phyloP scores from a whole-genome alignment of 2,888 invertebrate genomes.

The Cerceris rybyensis region DNA sequence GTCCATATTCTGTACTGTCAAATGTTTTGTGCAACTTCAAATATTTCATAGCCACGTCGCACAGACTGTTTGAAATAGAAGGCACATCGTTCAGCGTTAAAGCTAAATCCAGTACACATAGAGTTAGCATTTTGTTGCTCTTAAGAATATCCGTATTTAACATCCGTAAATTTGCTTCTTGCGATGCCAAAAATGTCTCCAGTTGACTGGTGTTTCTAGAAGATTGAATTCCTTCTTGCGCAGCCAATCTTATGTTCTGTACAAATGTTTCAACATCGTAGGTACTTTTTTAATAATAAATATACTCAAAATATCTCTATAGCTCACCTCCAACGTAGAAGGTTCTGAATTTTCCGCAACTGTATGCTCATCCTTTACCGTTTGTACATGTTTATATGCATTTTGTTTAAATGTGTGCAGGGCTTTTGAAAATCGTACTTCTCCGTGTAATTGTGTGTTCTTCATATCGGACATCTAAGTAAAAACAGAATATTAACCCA shows the following conservation, averaged over 20 bases:
- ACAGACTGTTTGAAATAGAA: slow-evolving; percentile 70
- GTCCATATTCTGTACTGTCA: slow-evolving; percentile 61
- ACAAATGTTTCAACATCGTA: slow-evolving; percentile 20
- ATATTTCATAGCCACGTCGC: slow-evolving; percentile 76
- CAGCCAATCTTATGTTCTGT: slow-evolving; percentile 76
- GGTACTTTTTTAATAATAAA: neutral
- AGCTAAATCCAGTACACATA: slow-evolving; percentile 76
- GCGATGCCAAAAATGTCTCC: slow-evolving; percentile 78
- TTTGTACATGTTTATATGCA: slow-evolving; percentile 64
- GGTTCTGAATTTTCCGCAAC: slow-evolving; percentile 65
- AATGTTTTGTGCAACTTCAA: slow-evolving; percentile 67
- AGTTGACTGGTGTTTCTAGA: slow-evolving; percentile 74
- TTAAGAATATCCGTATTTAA: slow-evolving; percentile 54
- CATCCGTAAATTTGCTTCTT: slow-evolving; percentile 69
- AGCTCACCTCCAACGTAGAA: slow-evolving; percentile 69
- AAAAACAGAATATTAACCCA: slow-evolving; percentile 33
- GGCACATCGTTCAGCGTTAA: slow-evolving; percentile 70
- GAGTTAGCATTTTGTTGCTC: slow-evolving; percentile 69
- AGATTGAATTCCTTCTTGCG: slow-evolving; percentile 74
- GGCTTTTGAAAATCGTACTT: slow-evolving; percentile 88
- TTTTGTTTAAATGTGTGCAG: slow-evolving; percentile 83
- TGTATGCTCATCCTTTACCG: slow-evolving; percentile 78
- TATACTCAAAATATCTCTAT: neutral
- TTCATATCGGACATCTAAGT: slow-evolving; percentile 88
- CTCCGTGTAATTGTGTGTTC: slow-evolving; percentile 85